These are phyloP conservation scores for Apis dorsata DNA, from an alignment of 1,140 invertebrate species.

Conservation along the genomic window DNA sequence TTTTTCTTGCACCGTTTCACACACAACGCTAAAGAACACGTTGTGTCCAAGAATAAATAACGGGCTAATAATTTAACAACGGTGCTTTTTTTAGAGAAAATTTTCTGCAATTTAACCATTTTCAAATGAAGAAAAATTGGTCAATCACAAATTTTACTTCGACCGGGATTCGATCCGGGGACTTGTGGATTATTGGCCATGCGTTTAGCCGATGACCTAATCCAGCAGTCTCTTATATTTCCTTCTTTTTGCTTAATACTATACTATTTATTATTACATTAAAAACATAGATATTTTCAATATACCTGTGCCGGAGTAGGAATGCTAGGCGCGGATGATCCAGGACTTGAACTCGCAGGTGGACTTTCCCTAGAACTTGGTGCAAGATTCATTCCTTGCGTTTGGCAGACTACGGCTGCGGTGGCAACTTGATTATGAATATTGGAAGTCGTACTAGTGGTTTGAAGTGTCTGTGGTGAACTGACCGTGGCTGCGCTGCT, in stretches of 20 bases:
- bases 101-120: not conserved
- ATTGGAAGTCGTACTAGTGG: constrained; percentile 65
- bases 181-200: not conserved
- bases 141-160: not conserved
- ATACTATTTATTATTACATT: no score
- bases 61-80: no score
- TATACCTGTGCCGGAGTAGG: constrained; percentile 75
- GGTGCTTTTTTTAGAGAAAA: not conserved
- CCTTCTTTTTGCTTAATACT: not conserved
- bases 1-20: constrained; percentile 59
- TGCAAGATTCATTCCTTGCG: constrained; percentile 77
- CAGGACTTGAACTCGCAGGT: constrained; percentile 73
- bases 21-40: constrained; percentile 42
- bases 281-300: not conserved
- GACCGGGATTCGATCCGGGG: constrained; percentile 5
- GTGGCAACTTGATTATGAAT: constrained; percentile 76
- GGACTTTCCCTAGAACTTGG: constrained; percentile 77
- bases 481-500: constrained; percentile 76
- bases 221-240: not conserved
- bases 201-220: not conserved
- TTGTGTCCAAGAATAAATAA: constrained; percentile 24
- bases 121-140: constrained; percentile 1
- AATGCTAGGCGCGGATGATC: constrained; percentile 74
- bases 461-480: constrained; percentile 57
- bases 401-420: constrained; percentile 76